Conservation (phyloP, 2,113 vertebrate genomes). For the Alethe diademata region DNA sequence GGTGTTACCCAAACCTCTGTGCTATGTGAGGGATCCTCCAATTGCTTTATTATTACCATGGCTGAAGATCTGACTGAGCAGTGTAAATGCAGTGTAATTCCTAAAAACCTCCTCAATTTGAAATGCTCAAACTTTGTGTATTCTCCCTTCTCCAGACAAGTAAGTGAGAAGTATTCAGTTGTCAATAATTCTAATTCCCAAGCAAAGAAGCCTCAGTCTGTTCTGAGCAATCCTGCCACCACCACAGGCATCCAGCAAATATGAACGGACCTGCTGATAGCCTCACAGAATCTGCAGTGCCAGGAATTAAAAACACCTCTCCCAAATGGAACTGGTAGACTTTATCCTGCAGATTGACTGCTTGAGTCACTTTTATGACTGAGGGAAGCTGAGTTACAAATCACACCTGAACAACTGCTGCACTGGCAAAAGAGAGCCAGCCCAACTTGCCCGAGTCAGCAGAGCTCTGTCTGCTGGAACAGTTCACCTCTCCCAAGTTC, state of each 20-base stretch:
- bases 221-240: background rate
- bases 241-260: background rate
- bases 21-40: accelerated
- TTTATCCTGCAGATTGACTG: background rate
- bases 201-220: background rate
- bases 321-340: background rate
- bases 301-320: background rate
- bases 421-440: background rate
- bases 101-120: background rate
- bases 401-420: slow-evolving; percentile 26
- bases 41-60: background rate
- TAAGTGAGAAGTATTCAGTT: background rate
- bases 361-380: slow-evolving; percentile 3
- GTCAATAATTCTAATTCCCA: background rate
- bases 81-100: background rate
- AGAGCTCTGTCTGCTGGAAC: slow-evolving; percentile 1
- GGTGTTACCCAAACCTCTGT: background rate
- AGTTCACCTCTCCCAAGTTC: background rate
- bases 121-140: background rate
- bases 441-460: slow-evolving; percentile 3
- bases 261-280: background rate
- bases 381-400: background rate
- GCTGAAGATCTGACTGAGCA: background rate
- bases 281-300: background rate
- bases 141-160: background rate